Conservation (phyloP, 2,113 vertebrate genomes). For the Pelodiscus sinensis region DNA sequence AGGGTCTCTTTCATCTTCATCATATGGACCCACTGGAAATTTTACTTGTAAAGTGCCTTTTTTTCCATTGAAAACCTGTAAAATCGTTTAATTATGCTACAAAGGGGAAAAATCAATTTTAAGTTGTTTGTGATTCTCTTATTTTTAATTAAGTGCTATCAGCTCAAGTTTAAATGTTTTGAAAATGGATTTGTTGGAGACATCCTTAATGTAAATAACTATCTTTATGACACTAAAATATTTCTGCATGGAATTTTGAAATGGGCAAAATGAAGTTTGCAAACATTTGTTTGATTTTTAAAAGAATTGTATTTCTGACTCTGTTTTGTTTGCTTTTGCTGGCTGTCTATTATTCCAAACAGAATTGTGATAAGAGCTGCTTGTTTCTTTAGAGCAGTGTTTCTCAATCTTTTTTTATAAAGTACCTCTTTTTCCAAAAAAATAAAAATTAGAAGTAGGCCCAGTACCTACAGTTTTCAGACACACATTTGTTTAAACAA, state of each 20-base stretch:
- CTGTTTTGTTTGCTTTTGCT: not conserved
- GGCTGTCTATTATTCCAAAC: not conserved
- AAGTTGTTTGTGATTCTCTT: slow-evolving; percentile 14
- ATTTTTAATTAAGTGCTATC: slow-evolving; percentile 34
- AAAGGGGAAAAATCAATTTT: slow-evolving; percentile 9
- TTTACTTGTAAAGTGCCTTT: slow-evolving; percentile 1
- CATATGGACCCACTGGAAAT: not conserved
- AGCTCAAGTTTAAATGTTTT: not conserved
- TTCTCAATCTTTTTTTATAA: too few species aligned
- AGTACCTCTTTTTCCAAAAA: too few species aligned
- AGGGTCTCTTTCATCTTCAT: too few species aligned
- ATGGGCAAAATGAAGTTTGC: not conserved
- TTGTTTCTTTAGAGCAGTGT: not conserved
- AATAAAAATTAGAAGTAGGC: too few species aligned
- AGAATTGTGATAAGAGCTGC: not conserved
- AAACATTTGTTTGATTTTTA: not conserved
- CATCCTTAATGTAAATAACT: not conserved
- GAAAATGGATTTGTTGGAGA: not conserved
- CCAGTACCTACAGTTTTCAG: too few species aligned
- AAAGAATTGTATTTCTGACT: not conserved
- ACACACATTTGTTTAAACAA: too few species aligned
- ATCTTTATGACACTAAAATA: not conserved
- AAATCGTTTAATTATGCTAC: slow-evolving; percentile 43
- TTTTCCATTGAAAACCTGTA: slow-evolving; percentile 1
- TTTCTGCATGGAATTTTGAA: not conserved